Evolutionary conservation across 2,113 vertebrate genomes (phyloP).

Genomic region (Hydropotes inermis): DNA sequence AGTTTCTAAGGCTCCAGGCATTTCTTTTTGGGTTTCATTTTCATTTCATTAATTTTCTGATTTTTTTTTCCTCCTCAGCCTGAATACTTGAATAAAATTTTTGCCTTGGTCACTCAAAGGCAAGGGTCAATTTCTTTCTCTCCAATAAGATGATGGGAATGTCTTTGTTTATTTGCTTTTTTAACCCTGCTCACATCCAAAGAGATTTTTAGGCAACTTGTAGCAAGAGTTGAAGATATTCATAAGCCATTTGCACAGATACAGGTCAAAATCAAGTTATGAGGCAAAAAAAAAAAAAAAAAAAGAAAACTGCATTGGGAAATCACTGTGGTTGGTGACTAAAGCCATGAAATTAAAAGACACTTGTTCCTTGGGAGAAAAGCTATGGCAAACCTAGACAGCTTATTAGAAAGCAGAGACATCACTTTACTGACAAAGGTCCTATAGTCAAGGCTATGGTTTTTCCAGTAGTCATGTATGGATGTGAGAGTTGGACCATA

Average conservation of each 20-base stretch:
- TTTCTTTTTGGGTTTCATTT: slow-evolving; percentile 56
- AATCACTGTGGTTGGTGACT: neutral
- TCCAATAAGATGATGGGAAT: neutral
- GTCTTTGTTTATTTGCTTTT: neutral
- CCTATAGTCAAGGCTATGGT: neutral
- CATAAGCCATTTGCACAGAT: neutral
- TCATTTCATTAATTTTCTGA: slow-evolving; percentile 60
- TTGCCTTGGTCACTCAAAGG: slow-evolving; percentile 20
- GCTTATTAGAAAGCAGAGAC: neutral
- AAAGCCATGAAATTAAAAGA: neutral
- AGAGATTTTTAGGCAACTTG: neutral
- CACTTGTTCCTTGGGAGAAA: neutral
- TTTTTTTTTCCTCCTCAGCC: neutral
- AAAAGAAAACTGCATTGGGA: neutral
- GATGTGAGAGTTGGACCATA: neutral
- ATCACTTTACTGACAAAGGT: neutral
- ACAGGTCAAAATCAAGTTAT: neutral
- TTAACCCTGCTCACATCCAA: neutral
- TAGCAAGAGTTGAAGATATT: neutral
- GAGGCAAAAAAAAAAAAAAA: neutral
- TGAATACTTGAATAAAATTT: slow-evolving; percentile 18
- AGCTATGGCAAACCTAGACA: neutral
- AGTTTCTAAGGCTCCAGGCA: slow-evolving; percentile 26
- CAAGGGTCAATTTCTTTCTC: neutral
- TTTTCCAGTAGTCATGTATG: neutral